Base-by-base conservation (phyloP, 1,140 invertebrate species). In the Leptinotarsa lineolata region DNA sequence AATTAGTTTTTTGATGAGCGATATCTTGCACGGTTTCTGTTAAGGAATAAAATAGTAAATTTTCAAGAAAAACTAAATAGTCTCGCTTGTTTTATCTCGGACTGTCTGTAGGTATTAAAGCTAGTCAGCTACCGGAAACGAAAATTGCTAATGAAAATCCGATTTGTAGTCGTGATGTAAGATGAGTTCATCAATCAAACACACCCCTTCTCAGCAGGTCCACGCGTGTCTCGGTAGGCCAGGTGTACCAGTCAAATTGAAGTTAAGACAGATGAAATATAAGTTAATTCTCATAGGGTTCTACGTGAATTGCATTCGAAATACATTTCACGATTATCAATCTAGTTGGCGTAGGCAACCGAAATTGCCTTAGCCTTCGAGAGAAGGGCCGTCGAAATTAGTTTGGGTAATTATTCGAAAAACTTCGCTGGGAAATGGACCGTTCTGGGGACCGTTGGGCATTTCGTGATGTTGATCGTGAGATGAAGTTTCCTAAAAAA, bases 241-340 rank as follows among this genome's bases (percentile, higher is more conserved):
- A 66, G 64, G 64, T 46, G 64, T 44, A 39, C 22, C 64, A 39
- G 22, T 44, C 64, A 66, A 66, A 66, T 66, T 66, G 30, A 24
- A 39, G 22, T 5, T 44, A 66, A 66, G 64, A 66, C 64, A 66
- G 64, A 66, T 66, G 18, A 66, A 66, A 66, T 66, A 66, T 66
- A 66, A 66, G 64, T 66, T 66, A 66, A 66, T 66, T 66, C 30
- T 44, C 22, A 13, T 18, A n/a, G 48, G 48, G 48, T 54, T 15
- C 48, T 54, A 54, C 48, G 48, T 16, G 15, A 54, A 54, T 54
- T 54, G 48, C 48, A 54, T 54, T 54, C 16, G 48, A 54, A 54
- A 54, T 54, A 54, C 48, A 54, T 54, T 54, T 54, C 48, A 18
- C 48, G 48, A 54, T 16, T 15, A 54, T 54, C 48, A 54, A 54